Base-by-base conservation (phyloP, 2,888 invertebrate species). In the Tribolium freemani region DNA sequence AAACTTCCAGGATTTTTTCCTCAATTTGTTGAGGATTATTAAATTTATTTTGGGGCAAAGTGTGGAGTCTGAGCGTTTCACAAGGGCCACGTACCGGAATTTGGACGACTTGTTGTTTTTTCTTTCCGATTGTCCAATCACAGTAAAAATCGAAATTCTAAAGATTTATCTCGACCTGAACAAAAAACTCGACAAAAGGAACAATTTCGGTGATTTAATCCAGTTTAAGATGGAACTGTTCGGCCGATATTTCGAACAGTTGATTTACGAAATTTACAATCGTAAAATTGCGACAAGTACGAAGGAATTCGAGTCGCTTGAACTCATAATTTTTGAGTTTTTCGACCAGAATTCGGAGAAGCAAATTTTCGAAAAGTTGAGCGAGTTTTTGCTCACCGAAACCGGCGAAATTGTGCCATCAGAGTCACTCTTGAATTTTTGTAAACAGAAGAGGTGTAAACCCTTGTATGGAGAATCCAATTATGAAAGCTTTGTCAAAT, bases 251-350 rank as follows among this genome's bases (percentile, higher is more conserved):
- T 78, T 83, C 56, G 84, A 84, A 76, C 79, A 80, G 69, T 77
- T 81, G 38, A 63, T 81, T 46, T 82, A 83, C 75, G 76, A 81
- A 50, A 73, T 81, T 38, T 83, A 81, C 73, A 77, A 79, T 66
- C 61, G 69, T 46, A 77, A 71, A 20, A 20, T 72, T 10, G 48
- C 73, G 16, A 69, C 78, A 44, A 54, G 72, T 11, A 60, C 75
- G 9, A 61, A 68, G n/a, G 71, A 76, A 11, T 69, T 73, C 6
- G 31, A 69, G 6, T 61, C 31, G 44, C 79, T 83, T 71, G 82
- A 83, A 30, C 1, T 50, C 38, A 8, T 44, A 0, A 9, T 54
- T 6, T 8, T 31, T 20, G 38, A 9, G 8, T 54, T 69, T 54
- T 48, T 57, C 8, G 44, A 21, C 9, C n/a, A 57, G 10, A 57